Conservation (phyloP, 2,888 invertebrate genomes). For the Coenonympha arcania region DNA sequence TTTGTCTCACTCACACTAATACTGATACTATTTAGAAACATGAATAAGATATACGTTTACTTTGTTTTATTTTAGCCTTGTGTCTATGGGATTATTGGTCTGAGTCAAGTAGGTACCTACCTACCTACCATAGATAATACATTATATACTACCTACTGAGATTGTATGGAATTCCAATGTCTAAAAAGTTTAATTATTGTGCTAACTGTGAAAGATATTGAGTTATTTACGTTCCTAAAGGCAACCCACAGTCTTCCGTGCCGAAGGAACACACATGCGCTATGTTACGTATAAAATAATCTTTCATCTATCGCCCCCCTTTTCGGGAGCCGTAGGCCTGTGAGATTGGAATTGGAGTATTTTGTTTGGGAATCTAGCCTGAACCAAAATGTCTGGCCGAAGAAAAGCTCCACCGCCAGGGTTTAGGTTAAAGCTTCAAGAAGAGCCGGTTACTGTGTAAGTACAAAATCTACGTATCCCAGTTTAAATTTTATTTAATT, state of each 20-base stretch:
- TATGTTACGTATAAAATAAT: constrained; percentile 22
- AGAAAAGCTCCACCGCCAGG: constrained; percentile 54
- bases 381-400: constrained; percentile 50
- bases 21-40: too few relatives aligned
- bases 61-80: too few relatives aligned
- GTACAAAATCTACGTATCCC: constrained; percentile 29
- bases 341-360: constrained; percentile 16
- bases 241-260: neutral
- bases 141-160: too few relatives aligned
- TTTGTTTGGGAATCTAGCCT: constrained; percentile 16
- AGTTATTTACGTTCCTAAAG: neutral
- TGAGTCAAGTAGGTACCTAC: too few relatives aligned
- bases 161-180: neutral
- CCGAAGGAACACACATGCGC: constrained; percentile 1
- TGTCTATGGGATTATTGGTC: too few relatives aligned
- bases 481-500: too few relatives aligned
- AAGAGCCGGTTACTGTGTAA: constrained; percentile 60
- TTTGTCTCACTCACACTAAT: too few relatives aligned
- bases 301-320: constrained; percentile 14
- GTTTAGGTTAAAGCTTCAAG: constrained; percentile 50
- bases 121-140: too few relatives aligned
- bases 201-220: neutral
- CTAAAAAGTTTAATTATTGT: neutral
- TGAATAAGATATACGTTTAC: too few relatives aligned
- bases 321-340: constrained; percentile 19